phyloP scores from a whole-genome alignment of 23 tunicate species.

The Ascidia mentula region DNA sequence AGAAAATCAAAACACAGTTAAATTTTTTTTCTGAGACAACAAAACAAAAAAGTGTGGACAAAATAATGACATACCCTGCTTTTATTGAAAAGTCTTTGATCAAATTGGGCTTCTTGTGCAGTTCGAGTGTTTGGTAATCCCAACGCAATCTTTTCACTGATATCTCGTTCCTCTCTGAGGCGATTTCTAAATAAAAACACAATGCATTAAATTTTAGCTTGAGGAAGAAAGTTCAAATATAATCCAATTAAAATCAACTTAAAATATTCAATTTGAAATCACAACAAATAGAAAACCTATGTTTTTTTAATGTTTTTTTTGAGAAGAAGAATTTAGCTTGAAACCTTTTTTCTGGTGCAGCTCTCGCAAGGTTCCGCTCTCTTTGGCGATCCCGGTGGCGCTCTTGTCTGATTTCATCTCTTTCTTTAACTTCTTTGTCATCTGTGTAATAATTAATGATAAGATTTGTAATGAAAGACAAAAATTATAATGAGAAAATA shows the following conservation, averaged over 20 bases:
- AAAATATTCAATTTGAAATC: no score
- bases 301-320: no score
- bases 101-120: constrained; percentile 73
- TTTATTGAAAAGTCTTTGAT: constrained; percentile 92
- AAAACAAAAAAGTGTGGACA: no score
- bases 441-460: constrained; percentile 6
- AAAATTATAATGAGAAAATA: background rate
- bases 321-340: background rate
- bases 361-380: constrained; percentile 87
- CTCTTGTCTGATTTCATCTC: constrained; percentile 87
- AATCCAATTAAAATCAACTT: no score
- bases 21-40: no score
- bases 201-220: no score
- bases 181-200: no score
- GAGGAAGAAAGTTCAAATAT: no score
- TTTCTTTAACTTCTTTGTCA: constrained; percentile 69
- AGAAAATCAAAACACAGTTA: no score
- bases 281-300: no score
- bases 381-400: constrained; percentile 84
- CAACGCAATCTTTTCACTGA: constrained; percentile 92
- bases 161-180: constrained; percentile 81
- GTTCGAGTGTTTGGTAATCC: constrained; percentile 89
- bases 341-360: constrained; percentile 97
- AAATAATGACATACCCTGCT: constrained; percentile 77
- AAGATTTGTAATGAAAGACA: background rate